A percentile compares a stretch with the other conserved stretches of the same genome.
phyloP scores from a whole-genome alignment of 2,888 invertebrate species.

The Halictus ligatus region DNA sequence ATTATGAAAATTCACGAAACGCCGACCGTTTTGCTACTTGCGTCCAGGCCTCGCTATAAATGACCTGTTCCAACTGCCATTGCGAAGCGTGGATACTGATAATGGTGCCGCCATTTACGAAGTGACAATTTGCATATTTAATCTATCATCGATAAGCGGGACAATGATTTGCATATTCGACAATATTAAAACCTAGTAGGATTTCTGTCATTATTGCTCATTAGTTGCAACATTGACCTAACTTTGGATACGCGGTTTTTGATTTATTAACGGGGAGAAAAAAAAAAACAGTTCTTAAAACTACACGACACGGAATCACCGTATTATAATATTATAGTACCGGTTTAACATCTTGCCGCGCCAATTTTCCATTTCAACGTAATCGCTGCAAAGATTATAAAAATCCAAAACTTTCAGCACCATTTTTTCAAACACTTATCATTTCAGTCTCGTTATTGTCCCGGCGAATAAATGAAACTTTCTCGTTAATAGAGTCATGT shows the following conservation, averaged over 20 bases:
- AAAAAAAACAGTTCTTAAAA: not conserved
- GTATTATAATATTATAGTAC: constrained; percentile 12
- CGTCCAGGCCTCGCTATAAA: not conserved
- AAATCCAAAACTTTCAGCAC: not conserved
- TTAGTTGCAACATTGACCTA: not conserved
- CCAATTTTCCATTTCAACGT: not conserved
- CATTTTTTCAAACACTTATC: not conserved
- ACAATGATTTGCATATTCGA: constrained; percentile 27
- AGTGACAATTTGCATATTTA: constrained; percentile 48
- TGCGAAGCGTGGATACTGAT: not conserved
- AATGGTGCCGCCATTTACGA: constrained; percentile 4
- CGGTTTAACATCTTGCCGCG: not conserved
- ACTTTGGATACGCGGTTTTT: not conserved
- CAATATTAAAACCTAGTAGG: not conserved
- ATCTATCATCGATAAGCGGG: constrained; percentile 25
- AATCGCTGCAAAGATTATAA: not conserved
- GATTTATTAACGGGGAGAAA: not conserved
- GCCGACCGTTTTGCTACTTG: not conserved
- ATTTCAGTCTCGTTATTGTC: not conserved
- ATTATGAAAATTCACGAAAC: constrained; percentile 40
- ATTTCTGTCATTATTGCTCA: constrained; percentile 2
- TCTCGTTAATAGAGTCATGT: not conserved
- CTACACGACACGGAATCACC: not conserved
- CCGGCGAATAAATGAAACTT: not conserved
- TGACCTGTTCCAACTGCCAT: not conserved